These are phyloP conservation scores for Brachionus asplanchnoidis DNA, from an alignment of 1,140 invertebrate genomes.

Conservation along the genomic window DNA sequence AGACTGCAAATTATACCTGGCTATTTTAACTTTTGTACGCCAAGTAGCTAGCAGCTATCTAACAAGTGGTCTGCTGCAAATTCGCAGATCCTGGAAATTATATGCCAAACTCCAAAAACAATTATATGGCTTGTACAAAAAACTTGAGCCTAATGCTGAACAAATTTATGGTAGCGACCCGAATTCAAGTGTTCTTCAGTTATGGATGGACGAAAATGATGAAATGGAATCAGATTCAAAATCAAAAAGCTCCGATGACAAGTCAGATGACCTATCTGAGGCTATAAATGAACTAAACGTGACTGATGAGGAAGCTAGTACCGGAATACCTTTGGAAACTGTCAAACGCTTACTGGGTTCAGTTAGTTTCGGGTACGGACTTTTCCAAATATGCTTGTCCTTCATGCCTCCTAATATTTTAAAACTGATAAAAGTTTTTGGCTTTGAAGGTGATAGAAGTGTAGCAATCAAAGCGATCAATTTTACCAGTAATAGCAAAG, in stretches of 20 bases:
- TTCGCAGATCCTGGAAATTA: slow-evolving; percentile 69
- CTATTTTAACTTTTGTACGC: slow-evolving; percentile 64
- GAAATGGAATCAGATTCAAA: not conserved
- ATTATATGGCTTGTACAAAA: slow-evolving; percentile 60
- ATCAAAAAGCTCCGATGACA: not conserved
- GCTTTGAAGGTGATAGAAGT: slow-evolving; percentile 67
- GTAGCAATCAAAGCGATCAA: slow-evolving; percentile 64
- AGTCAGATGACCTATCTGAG: not conserved
- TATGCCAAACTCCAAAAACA: slow-evolving; percentile 67
- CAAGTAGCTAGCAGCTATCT: slow-evolving; percentile 68
- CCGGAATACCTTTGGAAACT: slow-evolving; percentile 52
- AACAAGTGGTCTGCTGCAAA: slow-evolving; percentile 65
- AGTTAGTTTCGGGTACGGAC: slow-evolving; percentile 69
- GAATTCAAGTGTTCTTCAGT: slow-evolving; percentile 52
- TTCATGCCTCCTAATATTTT: slow-evolving; percentile 66
- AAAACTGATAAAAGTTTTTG: slow-evolving; percentile 66
- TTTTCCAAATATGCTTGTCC: slow-evolving; percentile 68
- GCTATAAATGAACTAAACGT: not conserved
- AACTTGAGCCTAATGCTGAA: slow-evolving; percentile 19
- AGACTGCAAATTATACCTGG: slow-evolving; percentile 65
- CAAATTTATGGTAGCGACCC: slow-evolving; percentile 44
- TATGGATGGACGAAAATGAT: slow-evolving; percentile 25
- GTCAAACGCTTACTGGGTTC: slow-evolving; percentile 65
- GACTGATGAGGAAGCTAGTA: not conserved
- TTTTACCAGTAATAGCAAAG: slow-evolving; percentile 64